Percentiles rank a stretch among this genome's conserved stretches.
phyloP scores from a whole-genome alignment of 2,888 invertebrate species.

The Catocala fraxini region DNA sequence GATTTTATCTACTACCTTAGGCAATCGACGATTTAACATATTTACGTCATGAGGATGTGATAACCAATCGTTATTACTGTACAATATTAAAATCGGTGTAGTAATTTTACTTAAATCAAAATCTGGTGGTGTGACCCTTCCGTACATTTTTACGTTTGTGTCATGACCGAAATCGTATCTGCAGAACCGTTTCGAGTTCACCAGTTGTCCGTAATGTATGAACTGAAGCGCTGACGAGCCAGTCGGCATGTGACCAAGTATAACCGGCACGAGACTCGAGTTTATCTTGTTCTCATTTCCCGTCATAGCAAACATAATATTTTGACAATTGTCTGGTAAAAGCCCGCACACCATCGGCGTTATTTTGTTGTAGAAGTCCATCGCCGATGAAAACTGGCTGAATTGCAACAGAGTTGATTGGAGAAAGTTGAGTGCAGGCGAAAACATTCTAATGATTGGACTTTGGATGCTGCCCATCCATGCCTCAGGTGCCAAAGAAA shows the following conservation, averaged over 20 bases:
- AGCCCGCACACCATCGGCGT: constrained; percentile 59
- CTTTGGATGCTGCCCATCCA: constrained; percentile 81
- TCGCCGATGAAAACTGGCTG: constrained; percentile 57
- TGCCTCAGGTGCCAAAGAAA: constrained; percentile 88
- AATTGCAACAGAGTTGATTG: constrained; percentile 55
- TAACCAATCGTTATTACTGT: constrained; percentile 77
- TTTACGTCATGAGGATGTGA: constrained; percentile 83
- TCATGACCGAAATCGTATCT: constrained; percentile 66
- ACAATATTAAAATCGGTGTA: constrained; percentile 69
- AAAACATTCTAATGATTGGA: constrained; percentile 65
- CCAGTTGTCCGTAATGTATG: constrained; percentile 75
- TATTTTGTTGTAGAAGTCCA: constrained; percentile 63
- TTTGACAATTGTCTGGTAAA: constrained; percentile 59
- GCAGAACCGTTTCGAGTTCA: constrained; percentile 67
- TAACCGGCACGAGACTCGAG: constrained; percentile 86
- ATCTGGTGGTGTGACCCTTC: constrained; percentile 66
- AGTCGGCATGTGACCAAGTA: constrained; percentile 88
- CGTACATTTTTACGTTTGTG: constrained; percentile 76
- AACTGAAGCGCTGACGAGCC: constrained; percentile 86
- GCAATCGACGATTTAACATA: constrained; percentile 70
- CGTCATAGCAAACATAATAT: constrained; percentile 58
- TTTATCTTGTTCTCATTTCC: constrained; percentile 64
- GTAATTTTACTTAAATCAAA: constrained; percentile 65
- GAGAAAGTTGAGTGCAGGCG: constrained; percentile 57
- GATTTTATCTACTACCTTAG: constrained; percentile 81